Percentiles rank a stretch among this genome's conserved stretches.
Conservation (phyloP, 2,888 invertebrate genomes). For the Saturnia pavonia region DNA sequence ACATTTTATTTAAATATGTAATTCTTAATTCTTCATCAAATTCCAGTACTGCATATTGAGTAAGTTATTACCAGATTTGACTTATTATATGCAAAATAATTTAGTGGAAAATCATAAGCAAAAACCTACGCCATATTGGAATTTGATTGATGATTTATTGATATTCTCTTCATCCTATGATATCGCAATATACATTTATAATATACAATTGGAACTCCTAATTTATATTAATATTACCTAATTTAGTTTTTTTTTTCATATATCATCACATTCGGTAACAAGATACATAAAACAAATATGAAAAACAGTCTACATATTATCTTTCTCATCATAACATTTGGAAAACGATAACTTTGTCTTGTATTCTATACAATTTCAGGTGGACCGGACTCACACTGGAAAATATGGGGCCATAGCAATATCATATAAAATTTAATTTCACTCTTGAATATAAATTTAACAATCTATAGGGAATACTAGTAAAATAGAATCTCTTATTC, state of each 20-base stretch:
- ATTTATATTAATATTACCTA: constrained; percentile 75
- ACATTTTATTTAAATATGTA: not conserved
- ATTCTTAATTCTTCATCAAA: not conserved
- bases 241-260: constrained; percentile 57
- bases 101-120: not conserved
- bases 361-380: constrained; percentile 23
- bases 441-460: no score
- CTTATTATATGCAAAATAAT: constrained; percentile 3
- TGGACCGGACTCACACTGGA: not conserved
- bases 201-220: constrained; percentile 82
- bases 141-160: constrained; percentile 14
- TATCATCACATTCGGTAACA: constrained; percentile 79
- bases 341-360: constrained; percentile 27
- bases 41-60: constrained; percentile 7
- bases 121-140: constrained; percentile 9
- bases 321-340: constrained; percentile 17
- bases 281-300: constrained; percentile 54
- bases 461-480: no score
- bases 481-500: not conserved
- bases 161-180: constrained; percentile 19
- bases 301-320: constrained; percentile 58
- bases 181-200: constrained; percentile 68
- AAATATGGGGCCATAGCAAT: not conserved
- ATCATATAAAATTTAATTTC: not conserved
- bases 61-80: not conserved